Evolutionary conservation across 1,140 invertebrate genomes (phyloP), one percentile per base, ranked within the genome.

Genomic region (Drepana arcuata): DNA sequence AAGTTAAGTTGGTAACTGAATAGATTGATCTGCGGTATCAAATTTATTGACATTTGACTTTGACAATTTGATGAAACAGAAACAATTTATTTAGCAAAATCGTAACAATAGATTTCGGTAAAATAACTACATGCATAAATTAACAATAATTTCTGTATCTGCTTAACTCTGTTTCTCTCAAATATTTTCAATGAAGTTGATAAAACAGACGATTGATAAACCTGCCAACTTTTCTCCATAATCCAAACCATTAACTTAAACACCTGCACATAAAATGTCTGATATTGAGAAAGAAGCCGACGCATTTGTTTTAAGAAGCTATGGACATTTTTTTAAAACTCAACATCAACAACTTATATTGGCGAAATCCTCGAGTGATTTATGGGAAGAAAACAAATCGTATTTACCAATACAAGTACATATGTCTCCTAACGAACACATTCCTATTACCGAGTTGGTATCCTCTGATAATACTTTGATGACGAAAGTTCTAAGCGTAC

Each of bases 381-480:
- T 14, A 9, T 59, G 51, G 34, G 58, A 65, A 26, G 61, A 66
- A 35, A 81, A 85, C 66, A 83, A 91, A 83, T 84, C 88, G 34
- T 86, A 88, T 56, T 64, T 84, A 16, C 73, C 90, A 5, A 85
- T 89, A 66, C 87, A 89, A 80, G 54, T 73, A 14, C 35, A 52
- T 16, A 60, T 75, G 52, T 46, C 74, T 14, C 84, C 87, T 4
- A 81, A 80, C 47, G 92, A 94, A 74, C 82, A 89, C 51, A 85
- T 90, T 6, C 83, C 85, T 14, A 62, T 93, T 24, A 72, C 92
- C 14, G 86, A 92, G 45, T 65, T 95, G 23, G 87, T 92, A 12
- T 88, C 91, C 46, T 93, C 92, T 14, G 93, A 96, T 72, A 94
- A 94, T 71, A 91, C 92, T 67, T 82, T 90, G 11, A 86, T 95